phyloP scores from a whole-genome alignment of 1,140 invertebrate genomes.

The Dendroctonus valens region DNA sequence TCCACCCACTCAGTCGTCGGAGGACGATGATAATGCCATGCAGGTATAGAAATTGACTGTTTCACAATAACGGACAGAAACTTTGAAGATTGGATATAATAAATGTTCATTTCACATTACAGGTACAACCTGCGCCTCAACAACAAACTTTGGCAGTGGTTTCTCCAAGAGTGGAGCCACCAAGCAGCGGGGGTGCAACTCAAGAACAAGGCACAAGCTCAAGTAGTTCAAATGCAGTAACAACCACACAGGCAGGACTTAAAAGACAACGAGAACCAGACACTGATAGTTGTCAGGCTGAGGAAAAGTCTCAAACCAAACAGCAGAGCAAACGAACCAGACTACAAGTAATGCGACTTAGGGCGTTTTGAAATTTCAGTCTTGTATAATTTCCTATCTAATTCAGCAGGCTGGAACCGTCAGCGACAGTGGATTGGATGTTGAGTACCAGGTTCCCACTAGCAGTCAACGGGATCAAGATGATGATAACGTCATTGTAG shows the following conservation, averaged over 20 bases:
- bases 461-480: constrained; percentile 80
- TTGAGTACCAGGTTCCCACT: constrained; percentile 75
- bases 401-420: constrained; percentile 41
- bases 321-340: constrained; percentile 51
- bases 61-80: background rate
- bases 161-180: constrained; percentile 66
- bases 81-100: background rate
- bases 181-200: constrained; percentile 41
- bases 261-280: constrained; percentile 60
- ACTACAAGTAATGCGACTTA: constrained; percentile 11
- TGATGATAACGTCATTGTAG: constrained; percentile 67
- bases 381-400: background rate
- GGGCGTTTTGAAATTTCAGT: background rate
- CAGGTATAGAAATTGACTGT: constrained; percentile 33
- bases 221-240: constrained; percentile 53
- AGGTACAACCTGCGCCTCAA: constrained; percentile 46
- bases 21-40: constrained; percentile 47
- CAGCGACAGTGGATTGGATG: constrained; percentile 60
- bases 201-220: constrained; percentile 46
- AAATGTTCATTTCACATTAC: background rate
- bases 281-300: constrained; percentile 56
- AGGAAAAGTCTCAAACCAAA: constrained; percentile 50
- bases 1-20: constrained; percentile 50
- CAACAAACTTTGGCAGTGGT: constrained; percentile 72
- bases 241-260: constrained; percentile 60